A percentile compares a stretch with the other conserved stretches of the same genome.
Conservation (phyloP, 2,797 vertebrate species). For the Sandelia bainsii region DNA sequence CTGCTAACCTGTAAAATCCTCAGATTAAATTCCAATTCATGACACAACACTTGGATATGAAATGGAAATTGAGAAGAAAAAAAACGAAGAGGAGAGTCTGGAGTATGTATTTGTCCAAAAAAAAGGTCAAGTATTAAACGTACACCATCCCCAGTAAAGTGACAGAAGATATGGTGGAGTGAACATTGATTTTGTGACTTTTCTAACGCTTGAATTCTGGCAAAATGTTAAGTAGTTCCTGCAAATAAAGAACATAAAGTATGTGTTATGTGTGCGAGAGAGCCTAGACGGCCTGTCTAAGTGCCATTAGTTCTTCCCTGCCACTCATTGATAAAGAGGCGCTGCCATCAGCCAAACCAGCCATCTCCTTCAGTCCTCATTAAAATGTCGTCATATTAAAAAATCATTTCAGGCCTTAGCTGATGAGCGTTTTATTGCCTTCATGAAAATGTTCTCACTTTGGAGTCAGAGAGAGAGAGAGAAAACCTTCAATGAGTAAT, state of each 20-base stretch:
- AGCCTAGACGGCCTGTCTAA: conserved; percentile 49
- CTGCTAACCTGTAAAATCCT: conserved; percentile 54
- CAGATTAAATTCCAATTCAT: conserved; percentile 71
- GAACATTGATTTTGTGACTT: conserved; percentile 28
- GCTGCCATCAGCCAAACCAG: conserved; percentile 75
- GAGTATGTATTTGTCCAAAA: neutral
- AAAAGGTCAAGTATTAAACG: conserved; percentile 44
- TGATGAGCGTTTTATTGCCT: conserved; percentile 83
- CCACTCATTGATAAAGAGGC: conserved; percentile 80
- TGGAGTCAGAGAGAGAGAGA: conserved; percentile 62
- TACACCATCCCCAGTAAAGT: conserved; percentile 14
- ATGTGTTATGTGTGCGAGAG: conserved; percentile 10
- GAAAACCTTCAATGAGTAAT: conserved; percentile 66
- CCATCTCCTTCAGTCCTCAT: conserved; percentile 80
- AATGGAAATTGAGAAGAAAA: conserved; percentile 4
- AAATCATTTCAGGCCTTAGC: conserved; percentile 76
- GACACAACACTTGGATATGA: conserved; percentile 32
- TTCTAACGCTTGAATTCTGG: conserved; percentile 26
- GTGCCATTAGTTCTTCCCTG: conserved; percentile 75
- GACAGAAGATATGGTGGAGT: conserved; percentile 17
- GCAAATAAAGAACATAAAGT: conserved; percentile 43
- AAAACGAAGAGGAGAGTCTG: neutral
- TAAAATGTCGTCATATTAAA: conserved; percentile 84
- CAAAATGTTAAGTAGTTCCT: conserved; percentile 48
- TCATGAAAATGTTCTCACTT: conserved; percentile 74